A percentile compares a stretch with the other conserved stretches of the same genome.
phyloP scores from a whole-genome alignment of 2,888 invertebrate species.

The Cremastinae sp. region DNA sequence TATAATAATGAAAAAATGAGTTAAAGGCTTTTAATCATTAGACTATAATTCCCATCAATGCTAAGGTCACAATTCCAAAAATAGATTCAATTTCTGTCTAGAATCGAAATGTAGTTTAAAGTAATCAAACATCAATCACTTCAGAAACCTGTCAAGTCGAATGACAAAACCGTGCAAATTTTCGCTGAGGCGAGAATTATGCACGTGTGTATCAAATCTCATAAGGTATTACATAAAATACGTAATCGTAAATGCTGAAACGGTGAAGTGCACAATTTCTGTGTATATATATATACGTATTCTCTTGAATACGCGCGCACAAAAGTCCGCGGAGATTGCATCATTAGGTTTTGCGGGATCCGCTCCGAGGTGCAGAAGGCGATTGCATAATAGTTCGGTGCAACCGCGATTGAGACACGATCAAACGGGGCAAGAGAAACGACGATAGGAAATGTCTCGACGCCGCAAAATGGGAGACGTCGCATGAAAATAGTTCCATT shows the following conservation, averaged over 20 bases:
- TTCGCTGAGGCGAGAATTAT: background rate
- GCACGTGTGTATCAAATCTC: too few relatives aligned
- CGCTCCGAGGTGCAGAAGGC: conserved; percentile 49
- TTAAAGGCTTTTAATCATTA: background rate
- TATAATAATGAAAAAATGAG: background rate
- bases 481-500: background rate
- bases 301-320: background rate
- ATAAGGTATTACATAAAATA: conserved; percentile 56
- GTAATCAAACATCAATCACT: background rate
- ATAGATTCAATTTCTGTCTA: background rate
- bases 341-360: conserved; percentile 57
- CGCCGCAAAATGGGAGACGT: background rate
- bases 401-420: conserved; percentile 38
- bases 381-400: conserved; percentile 50
- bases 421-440: conserved; percentile 17
- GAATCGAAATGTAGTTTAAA: background rate
- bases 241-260: conserved; percentile 53
- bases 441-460: conserved; percentile 21
- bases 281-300: conserved; percentile 18
- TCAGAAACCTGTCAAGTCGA: background rate
- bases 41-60: background rate
- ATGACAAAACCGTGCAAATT: conserved; percentile 15
- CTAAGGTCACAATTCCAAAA: background rate
- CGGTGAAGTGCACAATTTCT: conserved; percentile 2
- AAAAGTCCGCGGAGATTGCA: conserved; percentile 29